A percentile compares a stretch with the other conserved stretches of the same genome.
phyloP scores from a whole-genome alignment of 2,113 vertebrate species.

The Rana temporaria region DNA sequence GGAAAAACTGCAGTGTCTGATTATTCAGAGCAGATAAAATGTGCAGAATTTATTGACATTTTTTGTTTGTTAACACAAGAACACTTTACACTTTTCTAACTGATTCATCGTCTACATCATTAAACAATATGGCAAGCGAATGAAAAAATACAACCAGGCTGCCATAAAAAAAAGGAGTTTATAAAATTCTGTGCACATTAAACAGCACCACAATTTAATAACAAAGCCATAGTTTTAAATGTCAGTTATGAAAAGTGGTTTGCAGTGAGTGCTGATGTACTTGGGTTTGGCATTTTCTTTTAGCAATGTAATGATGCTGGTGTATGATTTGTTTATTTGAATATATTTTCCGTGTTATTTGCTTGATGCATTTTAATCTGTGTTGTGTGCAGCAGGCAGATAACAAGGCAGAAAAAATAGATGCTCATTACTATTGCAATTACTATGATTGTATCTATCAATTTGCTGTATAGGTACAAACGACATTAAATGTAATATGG shows the following conservation, averaged over 20 bases:
- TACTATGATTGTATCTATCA: constrained; percentile 52
- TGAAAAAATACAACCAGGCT: constrained; percentile 39
- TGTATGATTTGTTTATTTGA: constrained; percentile 55
- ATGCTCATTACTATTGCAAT: constrained; percentile 55
- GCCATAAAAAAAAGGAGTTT: constrained; percentile 50
- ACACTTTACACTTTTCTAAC: constrained; percentile 22
- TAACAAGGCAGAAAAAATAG: constrained; percentile 53
- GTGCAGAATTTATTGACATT: constrained; percentile 1
- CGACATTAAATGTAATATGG: constrained; percentile 40
- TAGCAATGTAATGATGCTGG: constrained; percentile 47
- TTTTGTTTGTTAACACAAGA: constrained; percentile 33
- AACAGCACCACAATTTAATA: constrained; percentile 46
- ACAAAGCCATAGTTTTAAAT: constrained; percentile 53
- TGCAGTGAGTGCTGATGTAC: constrained; percentile 32
- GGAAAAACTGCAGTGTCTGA: constrained; percentile 3
- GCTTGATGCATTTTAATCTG: constrained; percentile 55
- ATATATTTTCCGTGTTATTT: constrained; percentile 56
- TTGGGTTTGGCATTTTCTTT: constrained; percentile 55
- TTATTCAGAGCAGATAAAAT: constrained; percentile 15
- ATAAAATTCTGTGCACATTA: constrained; percentile 50
- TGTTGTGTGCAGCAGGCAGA: constrained; percentile 53
- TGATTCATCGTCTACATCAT: constrained; percentile 39
- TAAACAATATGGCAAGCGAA: constrained; percentile 52
- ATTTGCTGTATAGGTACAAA: constrained; percentile 37
- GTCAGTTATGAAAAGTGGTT: constrained; percentile 54